Percentiles rank a stretch among this genome's conserved stretches.
phyloP scores from a whole-genome alignment of 1,140 invertebrate genomes.

The Drosophila repletoides region DNA sequence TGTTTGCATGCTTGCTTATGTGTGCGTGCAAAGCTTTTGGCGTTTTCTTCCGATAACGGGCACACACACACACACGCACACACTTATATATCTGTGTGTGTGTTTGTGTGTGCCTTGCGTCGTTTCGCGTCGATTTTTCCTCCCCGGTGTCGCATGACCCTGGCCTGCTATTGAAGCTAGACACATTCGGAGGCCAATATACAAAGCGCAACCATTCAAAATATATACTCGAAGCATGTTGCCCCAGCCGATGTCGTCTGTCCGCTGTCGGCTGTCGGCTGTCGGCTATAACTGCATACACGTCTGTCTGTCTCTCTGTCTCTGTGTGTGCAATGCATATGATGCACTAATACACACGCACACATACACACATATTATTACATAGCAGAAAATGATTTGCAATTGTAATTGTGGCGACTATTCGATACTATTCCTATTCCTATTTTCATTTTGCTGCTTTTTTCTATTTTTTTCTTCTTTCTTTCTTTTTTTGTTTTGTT shows the following conservation, averaged over 20 bases:
- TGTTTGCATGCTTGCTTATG: slow-evolving; percentile 10
- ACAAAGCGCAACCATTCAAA: slow-evolving; percentile 80
- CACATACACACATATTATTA: background rate
- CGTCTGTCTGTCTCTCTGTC: no score
- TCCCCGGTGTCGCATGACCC: slow-evolving; percentile 80
- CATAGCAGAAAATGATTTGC: no score
- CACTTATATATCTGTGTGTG: slow-evolving; percentile 6
- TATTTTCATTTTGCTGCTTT: background rate
- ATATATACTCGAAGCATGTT: slow-evolving; percentile 68
- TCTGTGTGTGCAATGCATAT: no score
- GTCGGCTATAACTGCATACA: no score
- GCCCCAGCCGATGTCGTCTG: slow-evolving; percentile 35
- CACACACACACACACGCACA: slow-evolving; percentile 49
- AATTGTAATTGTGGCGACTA: no score
- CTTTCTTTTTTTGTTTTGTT: no score
- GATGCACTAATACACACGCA: slow-evolving; percentile 1
- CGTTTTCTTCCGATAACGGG: slow-evolving; percentile 82
- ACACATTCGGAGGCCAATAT: slow-evolving; percentile 77
- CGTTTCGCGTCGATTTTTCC: slow-evolving; percentile 74
- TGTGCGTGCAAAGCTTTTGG: slow-evolving; percentile 71
- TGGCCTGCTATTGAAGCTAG: slow-evolving; percentile 82
- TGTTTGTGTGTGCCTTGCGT: slow-evolving; percentile 41
- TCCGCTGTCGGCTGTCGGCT: slow-evolving; percentile 28
- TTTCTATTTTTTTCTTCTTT: no score
- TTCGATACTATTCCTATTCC: no score